Evolutionary conservation across 2,888 invertebrate species (phyloP), one percentile per base, ranked within the genome.

Genomic region (Plebejus melissa): DNA sequence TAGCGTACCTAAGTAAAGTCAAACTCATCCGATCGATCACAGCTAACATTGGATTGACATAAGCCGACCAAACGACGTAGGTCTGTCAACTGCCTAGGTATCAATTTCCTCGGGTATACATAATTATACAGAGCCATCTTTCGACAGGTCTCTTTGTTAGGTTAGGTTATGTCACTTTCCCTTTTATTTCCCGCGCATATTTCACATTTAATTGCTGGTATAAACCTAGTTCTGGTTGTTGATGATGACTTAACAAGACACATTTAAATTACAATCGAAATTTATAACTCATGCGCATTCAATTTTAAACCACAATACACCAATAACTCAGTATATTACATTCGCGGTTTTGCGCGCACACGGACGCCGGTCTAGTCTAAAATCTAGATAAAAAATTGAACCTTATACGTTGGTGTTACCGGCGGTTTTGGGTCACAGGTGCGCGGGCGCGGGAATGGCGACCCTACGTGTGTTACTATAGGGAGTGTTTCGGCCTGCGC

Each of bases 401-500:
- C 77, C 77, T 75, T 76, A 78, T 32, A 58, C n/a, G 69, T 69
- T 57, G 38, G 41, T 13, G 16, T 69, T 77, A 78, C 60, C 70
- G 77, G 74, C 75, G 76, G 76, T 76, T 77, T 77, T 75, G 74
- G 76, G 54, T 76, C 75, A 72, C n/a, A 76, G 74, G 69, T 70
- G 58, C 74, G 77, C 76, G 32, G 46, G 76, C 38, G 22, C 38
- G 38, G 58, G 46, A 78, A 76, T 76, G 76, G 58, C 75, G 76
- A 78, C 71, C 77, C 76, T 77, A 80, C 78, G 32, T 74, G 54
- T 78, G 58, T 76, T 75, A 22, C 54, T 32, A 74, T 79, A 82
- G 79, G 79, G 80, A 79, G 76, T 74, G 78, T 79, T 79, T 81
- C 79, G 77, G 74, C 71, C 77, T 76, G 74, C 69, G 6, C 32